Percentiles rank a stretch among this genome's conserved stretches.
Conservation (phyloP, 2,797 vertebrate species). For the Acrossocheilus fasciatus region DNA sequence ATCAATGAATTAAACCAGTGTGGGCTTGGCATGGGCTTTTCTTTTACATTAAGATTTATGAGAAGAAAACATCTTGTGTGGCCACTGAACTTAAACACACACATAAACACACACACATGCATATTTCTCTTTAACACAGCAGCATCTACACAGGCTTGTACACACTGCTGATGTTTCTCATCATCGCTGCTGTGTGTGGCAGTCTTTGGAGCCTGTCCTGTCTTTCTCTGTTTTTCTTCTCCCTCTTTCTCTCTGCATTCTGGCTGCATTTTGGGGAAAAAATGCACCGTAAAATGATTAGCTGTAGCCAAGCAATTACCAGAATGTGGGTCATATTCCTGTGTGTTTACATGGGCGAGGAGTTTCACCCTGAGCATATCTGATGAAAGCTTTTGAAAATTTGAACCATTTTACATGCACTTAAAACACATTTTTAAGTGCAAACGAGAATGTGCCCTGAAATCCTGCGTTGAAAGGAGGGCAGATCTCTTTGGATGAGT, state of each 20-base stretch:
- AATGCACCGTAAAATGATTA: slow-evolving; percentile 52
- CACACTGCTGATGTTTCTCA: slow-evolving; percentile 74
- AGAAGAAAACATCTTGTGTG: slow-evolving; percentile 82
- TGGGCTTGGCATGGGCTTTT: slow-evolving; percentile 67
- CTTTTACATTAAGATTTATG: slow-evolving; percentile 81
- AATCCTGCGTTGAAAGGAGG: slow-evolving; percentile 10
- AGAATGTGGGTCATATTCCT: slow-evolving; percentile 55
- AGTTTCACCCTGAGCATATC: slow-evolving; percentile 24
- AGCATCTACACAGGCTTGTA: slow-evolving; percentile 29
- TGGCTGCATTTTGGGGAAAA: slow-evolving; percentile 58
- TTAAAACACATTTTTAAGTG: slow-evolving; percentile 11
- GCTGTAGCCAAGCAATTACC: slow-evolving; percentile 50
- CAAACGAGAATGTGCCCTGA: background rate
- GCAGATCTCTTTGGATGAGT: slow-evolving; percentile 27
- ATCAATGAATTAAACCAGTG: slow-evolving; percentile 74
- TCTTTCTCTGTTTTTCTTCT: slow-evolving; percentile 40
- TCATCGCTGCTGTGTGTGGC: slow-evolving; percentile 65
- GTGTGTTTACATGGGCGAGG: slow-evolving; percentile 47
- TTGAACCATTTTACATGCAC: slow-evolving; percentile 11
- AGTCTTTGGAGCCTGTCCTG: slow-evolving; percentile 44
- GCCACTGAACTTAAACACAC: slow-evolving; percentile 72
- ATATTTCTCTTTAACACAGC: slow-evolving; percentile 20
- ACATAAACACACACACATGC: slow-evolving; percentile 35
- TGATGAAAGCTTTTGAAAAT: slow-evolving; percentile 26
- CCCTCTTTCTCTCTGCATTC: slow-evolving; percentile 14